Evolutionary conservation across 2,888 invertebrate species (phyloP), one percentile per base, ranked within the genome.

Genomic region (Nymphalis c-album): DNA sequence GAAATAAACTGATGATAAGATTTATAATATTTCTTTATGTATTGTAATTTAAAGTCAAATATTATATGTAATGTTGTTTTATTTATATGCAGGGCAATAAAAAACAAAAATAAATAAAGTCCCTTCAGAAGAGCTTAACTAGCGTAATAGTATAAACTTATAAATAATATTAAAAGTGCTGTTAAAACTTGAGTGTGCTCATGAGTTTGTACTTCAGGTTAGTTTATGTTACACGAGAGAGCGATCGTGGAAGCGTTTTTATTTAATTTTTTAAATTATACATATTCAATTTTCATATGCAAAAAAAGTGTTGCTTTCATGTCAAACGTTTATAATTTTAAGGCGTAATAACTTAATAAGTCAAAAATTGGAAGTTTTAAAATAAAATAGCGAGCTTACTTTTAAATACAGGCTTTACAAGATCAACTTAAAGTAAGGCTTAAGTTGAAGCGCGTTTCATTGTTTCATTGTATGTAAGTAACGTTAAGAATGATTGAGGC

Each of bases 161-260:
- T 67, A 63, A 66, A 71, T 69, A 71, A 63, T 63, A 67, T 65
- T 65, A 69, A 67, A 71, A 61, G 71, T 71, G 67, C 60, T 64
- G 58, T 71, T 71, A 71, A 69, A 71, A 53, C 35, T 64, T 59
- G 48, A 67, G 67, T 64, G 61, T 63, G 63, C 70, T 60, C 68
- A 68, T 70, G 62, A 65, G 53, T 68, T 45, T 51, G 65, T n/a
- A 17, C n/a, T 18, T 55, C 22, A 22, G 22, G 18, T 0, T 17
- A 8, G 59, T 13, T 60, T 55, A 46, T 26, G 20, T 31, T 31
- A 51, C 22, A 58, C 17, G 35, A 46, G 63, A 57, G 46, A 58
- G 69, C 69, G 71, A 45, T 7, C 48, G 68, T 55, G 64, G 57
- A 13, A 57, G 57, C 57, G 40, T 26, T 40, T 57, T 57, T 1